Evolutionary conservation across 53 echinoderm and acorn worm genomes (phyloP), one percentile per base, ranked within the genome.

Genomic region (Stichopus horrens): DNA sequence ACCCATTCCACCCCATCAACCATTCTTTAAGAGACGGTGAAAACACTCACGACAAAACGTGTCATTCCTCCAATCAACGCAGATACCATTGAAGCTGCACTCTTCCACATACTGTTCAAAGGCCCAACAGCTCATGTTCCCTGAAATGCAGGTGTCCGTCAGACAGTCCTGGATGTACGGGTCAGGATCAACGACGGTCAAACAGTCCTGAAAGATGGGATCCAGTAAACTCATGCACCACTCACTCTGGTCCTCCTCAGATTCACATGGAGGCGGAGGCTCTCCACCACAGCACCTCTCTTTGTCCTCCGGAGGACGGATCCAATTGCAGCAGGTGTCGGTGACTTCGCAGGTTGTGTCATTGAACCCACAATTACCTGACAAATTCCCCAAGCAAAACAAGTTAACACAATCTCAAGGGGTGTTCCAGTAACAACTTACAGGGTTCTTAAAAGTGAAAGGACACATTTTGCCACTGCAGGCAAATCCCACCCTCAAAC

Each of bases 11-110:
- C 63, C 16, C 5, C 63, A 63, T 63, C 63, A 63, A 37, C 37
- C 37, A 37, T 37, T 37, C 37, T 37, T 37, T 37, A 37, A 37
- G 37, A 37, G 37, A 37, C 37, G 2, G 37, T 37, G 37, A 37
- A 37, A 37, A 74, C n/a, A 96, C 96, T 94, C 80, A 96, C 96
- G 96, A 74, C 96, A 96, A 74, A 96, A 94, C 52, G 93, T 93
- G 52, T 92, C 92, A 52, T 77, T 80, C 37, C 96, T 84, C 96
- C 96, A 96, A 21, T 94, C 93, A 7, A 96, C 55, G 73, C 96
- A 96, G 63, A 94, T 71, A 1, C 93, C 92, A 6, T 87, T 16
- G 11, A 11, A 83, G 83, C 7, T 76, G 74, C 91, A 91, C n/a
- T 87, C 87, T 19, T 74, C 74, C 5, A 75, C 87, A 58, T 94